Conservation (phyloP, 2,113 vertebrate genomes). For the Neodontobutis hainanensis region DNA sequence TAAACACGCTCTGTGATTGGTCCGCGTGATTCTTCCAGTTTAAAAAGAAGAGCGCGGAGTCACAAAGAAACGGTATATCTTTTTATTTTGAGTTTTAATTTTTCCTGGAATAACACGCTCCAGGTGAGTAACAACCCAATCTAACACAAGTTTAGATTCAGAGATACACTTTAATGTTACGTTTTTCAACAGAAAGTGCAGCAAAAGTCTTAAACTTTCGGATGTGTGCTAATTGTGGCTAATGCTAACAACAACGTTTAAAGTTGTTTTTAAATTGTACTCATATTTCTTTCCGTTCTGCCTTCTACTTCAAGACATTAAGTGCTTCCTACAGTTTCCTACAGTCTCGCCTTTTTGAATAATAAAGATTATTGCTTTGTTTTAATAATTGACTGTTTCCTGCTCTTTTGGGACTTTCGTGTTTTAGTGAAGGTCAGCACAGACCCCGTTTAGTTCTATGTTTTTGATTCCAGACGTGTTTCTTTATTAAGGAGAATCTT, state of each 20-base stretch:
- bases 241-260: constrained; percentile 58
- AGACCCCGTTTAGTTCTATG: no score
- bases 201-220: not conserved
- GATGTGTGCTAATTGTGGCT: constrained; percentile 17
- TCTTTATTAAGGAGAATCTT: no score
- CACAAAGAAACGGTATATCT: not conserved
- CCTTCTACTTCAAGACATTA: no score
- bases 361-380: no score
- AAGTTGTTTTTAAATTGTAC: not conserved
- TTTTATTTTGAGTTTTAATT: not conserved
- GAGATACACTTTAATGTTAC: not conserved
- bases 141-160: rapidly evolving
- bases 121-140: constrained; percentile 10
- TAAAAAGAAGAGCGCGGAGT: constrained; percentile 49
- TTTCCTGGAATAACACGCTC: not conserved
- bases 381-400: no score
- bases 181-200: rapidly evolving
- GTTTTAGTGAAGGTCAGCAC: no score
- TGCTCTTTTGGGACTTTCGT: no score
- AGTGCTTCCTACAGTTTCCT: not conserved
- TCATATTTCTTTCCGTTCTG: not conserved
- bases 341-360: no score
- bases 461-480: no score
- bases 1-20: constrained; percentile 23
- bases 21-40: constrained; percentile 6